A percentile compares a stretch with the other conserved stretches of the same genome.
Evolutionary conservation across 2,113 vertebrate genomes (phyloP).

Genomic region (Mugil cephalus): DNA sequence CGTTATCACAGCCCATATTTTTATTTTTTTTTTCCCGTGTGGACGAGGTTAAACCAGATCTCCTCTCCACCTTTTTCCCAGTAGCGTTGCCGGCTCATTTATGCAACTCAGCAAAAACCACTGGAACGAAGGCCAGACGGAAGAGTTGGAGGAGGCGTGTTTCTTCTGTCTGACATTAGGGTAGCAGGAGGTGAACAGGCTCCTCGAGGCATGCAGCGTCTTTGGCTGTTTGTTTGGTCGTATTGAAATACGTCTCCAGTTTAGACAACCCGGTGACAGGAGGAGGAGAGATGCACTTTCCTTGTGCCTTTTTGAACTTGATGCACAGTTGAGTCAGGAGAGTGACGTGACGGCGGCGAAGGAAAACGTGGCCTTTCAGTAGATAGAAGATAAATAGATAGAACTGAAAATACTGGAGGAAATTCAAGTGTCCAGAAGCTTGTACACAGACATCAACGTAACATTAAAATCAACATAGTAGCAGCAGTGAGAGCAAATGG

Average conservation of each 20-base stretch:
- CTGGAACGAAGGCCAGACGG: slow-evolving; percentile 51
- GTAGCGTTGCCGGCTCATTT: slow-evolving; percentile 27
- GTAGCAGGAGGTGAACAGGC: slow-evolving; percentile 60
- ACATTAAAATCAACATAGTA: too few species aligned
- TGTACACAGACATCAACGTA: too few species aligned
- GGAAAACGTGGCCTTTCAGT: too few species aligned
- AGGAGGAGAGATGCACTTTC: slow-evolving; percentile 17
- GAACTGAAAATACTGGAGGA: too few species aligned
- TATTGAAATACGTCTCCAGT: slow-evolving; percentile 45
- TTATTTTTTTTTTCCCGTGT: slow-evolving; percentile 33
- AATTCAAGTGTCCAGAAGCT: too few species aligned
- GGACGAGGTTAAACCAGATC: slow-evolving; percentile 20
- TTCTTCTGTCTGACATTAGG: slow-evolving; percentile 61
- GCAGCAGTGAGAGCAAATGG: too few species aligned
- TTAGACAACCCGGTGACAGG: slow-evolving; percentile 14
- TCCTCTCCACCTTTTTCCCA: slow-evolving; percentile 16
- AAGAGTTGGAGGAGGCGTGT: slow-evolving; percentile 40
- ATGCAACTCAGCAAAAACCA: slow-evolving; percentile 29
- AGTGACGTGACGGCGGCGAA: background rate
- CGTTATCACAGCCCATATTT: background rate
- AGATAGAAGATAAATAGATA: too few species aligned
- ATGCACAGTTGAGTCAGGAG: background rate
- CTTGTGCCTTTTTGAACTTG: slow-evolving; percentile 24
- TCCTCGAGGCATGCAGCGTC: slow-evolving; percentile 59
- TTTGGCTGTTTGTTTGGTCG: slow-evolving; percentile 59